phyloP scores from a whole-genome alignment of 35 echinoderm and acorn worm genomes.

The Lytechinus variegatus region DNA sequence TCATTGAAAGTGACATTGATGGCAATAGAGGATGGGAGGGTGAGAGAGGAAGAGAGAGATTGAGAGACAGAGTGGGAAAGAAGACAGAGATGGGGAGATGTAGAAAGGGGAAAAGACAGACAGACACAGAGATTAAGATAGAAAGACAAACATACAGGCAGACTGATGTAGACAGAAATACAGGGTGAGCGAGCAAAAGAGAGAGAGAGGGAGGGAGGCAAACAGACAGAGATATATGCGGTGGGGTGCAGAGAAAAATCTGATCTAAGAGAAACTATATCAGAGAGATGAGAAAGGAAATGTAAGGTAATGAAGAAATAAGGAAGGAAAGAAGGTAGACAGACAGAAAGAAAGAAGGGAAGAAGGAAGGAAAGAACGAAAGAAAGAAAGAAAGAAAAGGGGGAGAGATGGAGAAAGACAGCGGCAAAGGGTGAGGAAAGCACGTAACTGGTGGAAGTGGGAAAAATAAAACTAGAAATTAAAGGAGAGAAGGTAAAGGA shows the following conservation, averaged over 20 bases:
- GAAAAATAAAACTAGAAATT: background rate
- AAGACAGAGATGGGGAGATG: background rate
- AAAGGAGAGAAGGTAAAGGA: background rate
- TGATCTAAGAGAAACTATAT: background rate
- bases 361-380: background rate
- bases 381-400: background rate
- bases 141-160: background rate
- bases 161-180: background rate
- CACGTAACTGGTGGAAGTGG: no score
- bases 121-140: background rate
- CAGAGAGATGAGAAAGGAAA: background rate
- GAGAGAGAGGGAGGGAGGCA: background rate
- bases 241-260: background rate
- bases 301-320: background rate
- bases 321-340: background rate
- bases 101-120: background rate
- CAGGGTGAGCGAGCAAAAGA: background rate
- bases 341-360: background rate
- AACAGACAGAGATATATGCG: background rate
- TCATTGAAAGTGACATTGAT: slow-evolving; percentile 36
- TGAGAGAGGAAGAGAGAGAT: background rate
- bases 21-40: background rate
- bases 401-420: background rate
- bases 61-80: background rate
- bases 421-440: no score